phyloP scores from a whole-genome alignment of 2,888 invertebrate genomes.

The Eremobia ochroleuca region DNA sequence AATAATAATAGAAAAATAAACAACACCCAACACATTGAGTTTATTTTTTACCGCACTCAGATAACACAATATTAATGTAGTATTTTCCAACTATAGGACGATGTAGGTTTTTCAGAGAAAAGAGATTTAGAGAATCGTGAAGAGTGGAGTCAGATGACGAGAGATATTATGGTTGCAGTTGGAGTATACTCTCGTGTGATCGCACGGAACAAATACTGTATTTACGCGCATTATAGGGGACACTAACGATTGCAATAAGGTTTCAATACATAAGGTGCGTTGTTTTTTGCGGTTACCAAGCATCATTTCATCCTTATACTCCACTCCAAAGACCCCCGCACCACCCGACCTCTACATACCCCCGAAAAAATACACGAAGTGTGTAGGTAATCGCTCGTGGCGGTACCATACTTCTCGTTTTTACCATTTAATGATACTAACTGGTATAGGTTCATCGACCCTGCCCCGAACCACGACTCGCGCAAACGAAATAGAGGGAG shows the following conservation, averaged over 20 bases:
- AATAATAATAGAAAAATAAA: not conserved
- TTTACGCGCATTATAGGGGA: not conserved
- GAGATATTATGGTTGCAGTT: not conserved
- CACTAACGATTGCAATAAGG: not conserved
- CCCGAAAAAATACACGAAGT: not conserved
- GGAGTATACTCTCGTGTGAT: not conserved
- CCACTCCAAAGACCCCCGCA: not conserved
- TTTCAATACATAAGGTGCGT: slow-evolving; percentile 10
- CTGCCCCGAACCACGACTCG: slow-evolving; percentile 95
- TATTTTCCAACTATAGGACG: not conserved
- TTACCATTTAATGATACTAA: slow-evolving; percentile 43
- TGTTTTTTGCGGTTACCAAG: not conserved
- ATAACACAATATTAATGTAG: slow-evolving; percentile 2
- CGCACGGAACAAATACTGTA: not conserved
- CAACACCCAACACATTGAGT: not conserved
- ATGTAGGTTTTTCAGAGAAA: not conserved
- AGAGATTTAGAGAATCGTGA: not conserved
- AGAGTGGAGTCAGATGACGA: not conserved
- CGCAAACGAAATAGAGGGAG: slow-evolving; percentile 92
- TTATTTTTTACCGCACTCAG: not conserved
- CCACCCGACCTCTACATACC: not conserved
- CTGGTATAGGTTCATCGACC: slow-evolving; percentile 94
- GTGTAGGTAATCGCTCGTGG: slow-evolving; percentile 12
- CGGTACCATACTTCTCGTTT: slow-evolving; percentile 25
- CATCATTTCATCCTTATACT: not conserved